A percentile compares a stretch with the other conserved stretches of the same genome.
phyloP scores from a whole-genome alignment of 2,797 vertebrate species.

The Limosa lapponica region DNA sequence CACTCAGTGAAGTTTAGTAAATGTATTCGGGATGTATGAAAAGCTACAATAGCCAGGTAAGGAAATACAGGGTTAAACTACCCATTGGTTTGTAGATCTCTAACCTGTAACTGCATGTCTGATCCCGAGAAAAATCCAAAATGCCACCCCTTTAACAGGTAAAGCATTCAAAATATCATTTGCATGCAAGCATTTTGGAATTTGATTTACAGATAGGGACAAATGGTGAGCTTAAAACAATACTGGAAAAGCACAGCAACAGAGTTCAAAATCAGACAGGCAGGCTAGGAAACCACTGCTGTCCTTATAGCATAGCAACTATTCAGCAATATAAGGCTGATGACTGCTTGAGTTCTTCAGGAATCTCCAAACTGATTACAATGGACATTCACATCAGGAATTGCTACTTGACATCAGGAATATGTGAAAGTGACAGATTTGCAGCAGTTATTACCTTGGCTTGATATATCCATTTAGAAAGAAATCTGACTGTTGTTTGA shows the following conservation, averaged over 20 bases:
- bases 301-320: not conserved
- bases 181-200: not conserved
- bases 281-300: not conserved
- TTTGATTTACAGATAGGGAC: not conserved
- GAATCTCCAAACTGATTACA: not conserved
- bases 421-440: not conserved
- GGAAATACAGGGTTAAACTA: not conserved
- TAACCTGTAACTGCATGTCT: not conserved
- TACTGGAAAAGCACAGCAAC: not conserved
- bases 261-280: not conserved
- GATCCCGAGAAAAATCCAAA: not conserved
- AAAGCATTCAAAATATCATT: not conserved
- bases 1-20: not conserved
- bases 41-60: not conserved
- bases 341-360: not conserved
- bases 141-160: not conserved
- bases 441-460: slow-evolving; percentile 77
- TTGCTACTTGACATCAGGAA: not conserved
- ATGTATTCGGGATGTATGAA: not conserved
- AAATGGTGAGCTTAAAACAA: not conserved
- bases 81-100: not conserved
- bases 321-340: not conserved
- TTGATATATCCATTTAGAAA: slow-evolving; percentile 86
- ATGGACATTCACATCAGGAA: not conserved
- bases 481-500: slow-evolving; percentile 83